These are phyloP conservation scores for Betta splendens DNA, from an alignment of 2,797 vertebrate species.

Conservation along the genomic window DNA sequence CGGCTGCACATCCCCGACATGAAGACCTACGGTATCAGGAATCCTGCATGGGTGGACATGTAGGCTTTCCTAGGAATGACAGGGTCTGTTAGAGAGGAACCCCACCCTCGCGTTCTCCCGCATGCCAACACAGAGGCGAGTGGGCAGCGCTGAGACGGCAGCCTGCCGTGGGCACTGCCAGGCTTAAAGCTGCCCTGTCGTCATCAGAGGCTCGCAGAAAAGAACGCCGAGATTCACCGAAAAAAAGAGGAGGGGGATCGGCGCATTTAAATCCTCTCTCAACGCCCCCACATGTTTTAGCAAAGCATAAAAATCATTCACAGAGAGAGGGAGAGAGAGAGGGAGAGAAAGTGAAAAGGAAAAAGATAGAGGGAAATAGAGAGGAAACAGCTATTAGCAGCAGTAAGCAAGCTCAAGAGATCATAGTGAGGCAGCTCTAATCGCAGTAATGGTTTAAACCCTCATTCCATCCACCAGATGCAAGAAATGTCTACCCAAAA, in stretches of 20 bases:
- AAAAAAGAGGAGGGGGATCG: slow-evolving; percentile 76
- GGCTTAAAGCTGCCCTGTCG: slow-evolving; percentile 85
- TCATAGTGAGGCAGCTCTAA: slow-evolving; percentile 83
- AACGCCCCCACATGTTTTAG: slow-evolving; percentile 87
- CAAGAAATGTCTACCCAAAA: slow-evolving; percentile 76
- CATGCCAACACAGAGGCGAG: slow-evolving; percentile 84
- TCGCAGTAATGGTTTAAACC: slow-evolving; percentile 83
- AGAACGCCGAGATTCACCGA: slow-evolving; percentile 82
- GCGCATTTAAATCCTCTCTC: slow-evolving; percentile 87
- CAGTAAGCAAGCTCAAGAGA: slow-evolving; percentile 84
- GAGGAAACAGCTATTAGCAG: slow-evolving; percentile 84
- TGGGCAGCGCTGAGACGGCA: slow-evolving; percentile 85
- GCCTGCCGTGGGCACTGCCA: slow-evolving; percentile 87
- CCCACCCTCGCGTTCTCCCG: slow-evolving; percentile 80
- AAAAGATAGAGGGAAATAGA: slow-evolving; percentile 78
- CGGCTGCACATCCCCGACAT: slow-evolving; percentile 62
- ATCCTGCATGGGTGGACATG: slow-evolving; percentile 85
- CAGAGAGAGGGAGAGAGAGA: slow-evolving; percentile 79
- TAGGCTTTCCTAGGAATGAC: slow-evolving; percentile 87
- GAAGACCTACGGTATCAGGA: slow-evolving; percentile 81
- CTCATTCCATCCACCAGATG: slow-evolving; percentile 78
- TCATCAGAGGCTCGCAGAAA: slow-evolving; percentile 84
- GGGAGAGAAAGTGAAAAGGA: slow-evolving; percentile 75
- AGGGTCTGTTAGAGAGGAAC: slow-evolving; percentile 85
- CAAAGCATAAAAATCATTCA: slow-evolving; percentile 88